Base-by-base conservation (phyloP, 2,888 invertebrate species). In the Spodoptera picta region DNA sequence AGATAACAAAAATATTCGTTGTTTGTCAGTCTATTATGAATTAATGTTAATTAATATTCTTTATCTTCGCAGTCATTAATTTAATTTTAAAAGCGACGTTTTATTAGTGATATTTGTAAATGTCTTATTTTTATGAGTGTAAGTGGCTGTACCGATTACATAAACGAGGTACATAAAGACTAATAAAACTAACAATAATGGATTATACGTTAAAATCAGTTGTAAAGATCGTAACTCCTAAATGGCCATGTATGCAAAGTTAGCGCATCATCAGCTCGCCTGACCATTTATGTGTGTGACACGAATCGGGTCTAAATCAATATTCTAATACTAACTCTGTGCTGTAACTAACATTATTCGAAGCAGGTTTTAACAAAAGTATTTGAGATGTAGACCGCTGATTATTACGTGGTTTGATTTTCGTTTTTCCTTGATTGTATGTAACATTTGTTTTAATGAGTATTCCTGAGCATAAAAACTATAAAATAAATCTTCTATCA, bases 341-440 rank as follows among this genome's bases (percentile, higher is more conserved):
- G 66, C 23, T 51, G 80, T 64, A 81, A 73, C 49, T 27, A 10
- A 61, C 59, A 62, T 54, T 46, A 80, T 74, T 69, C 75, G 56
- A 66, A 80, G 42, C 78, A 72, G 47, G 58, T 48, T 36, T 27
- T n/a, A 23, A 47, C 44, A 53, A 41, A 47, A 66, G 68, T 64
- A 56, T 66, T 48, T 46, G 12, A 74, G 47, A 65, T 54, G 50
- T 60, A 23, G 6, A 47, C 9, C n/a, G 9, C 9, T 44, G 23
- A 70, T 36, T 36, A 36, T 9, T 36, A 44, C 61, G 60, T 65
- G 66, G 14, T 61, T 65, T 27, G 67, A 47, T 56, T 79, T 70
- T 61, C 44, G 6, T 9, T 36, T 42, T 14, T 41, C 11, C 4
- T 27, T 6, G 10, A 24, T 4, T 9, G 4, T 2, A n/a, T 9